Percentiles rank a stretch among this genome's conserved stretches.
Evolutionary conservation across 2,797 vertebrate species (phyloP).

Genomic region (Oryzias dopingdopingensis): DNA sequence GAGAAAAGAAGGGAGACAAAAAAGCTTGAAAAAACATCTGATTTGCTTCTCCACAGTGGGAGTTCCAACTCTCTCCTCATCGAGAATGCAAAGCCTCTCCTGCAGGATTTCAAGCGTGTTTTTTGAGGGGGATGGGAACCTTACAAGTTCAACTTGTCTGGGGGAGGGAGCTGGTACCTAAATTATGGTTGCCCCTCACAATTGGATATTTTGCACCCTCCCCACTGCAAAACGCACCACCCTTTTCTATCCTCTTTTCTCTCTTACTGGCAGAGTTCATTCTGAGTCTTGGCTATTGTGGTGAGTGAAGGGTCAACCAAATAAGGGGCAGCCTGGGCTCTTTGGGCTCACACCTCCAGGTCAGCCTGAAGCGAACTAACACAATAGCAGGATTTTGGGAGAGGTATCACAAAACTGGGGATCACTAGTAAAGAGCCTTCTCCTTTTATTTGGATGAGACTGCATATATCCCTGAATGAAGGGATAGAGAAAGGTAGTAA

Average conservation of each 20-base stretch:
- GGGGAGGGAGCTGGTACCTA: conserved; percentile 60
- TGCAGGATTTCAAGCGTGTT: conserved; percentile 29
- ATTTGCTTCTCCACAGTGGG: conserved; percentile 62
- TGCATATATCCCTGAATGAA: conserved; percentile 2
- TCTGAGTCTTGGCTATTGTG: conserved; percentile 73
- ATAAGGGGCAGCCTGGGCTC: conserved; percentile 76
- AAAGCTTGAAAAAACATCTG: conserved; percentile 48
- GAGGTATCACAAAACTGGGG: conserved; percentile 63
- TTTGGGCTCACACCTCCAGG: conserved; percentile 69
- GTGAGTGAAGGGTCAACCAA: conserved; percentile 53
- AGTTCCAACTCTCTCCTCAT: conserved; percentile 62
- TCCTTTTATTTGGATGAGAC: conserved; percentile 4
- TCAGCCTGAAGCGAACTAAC: conserved; percentile 60
- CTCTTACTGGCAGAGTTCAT: conserved; percentile 68
- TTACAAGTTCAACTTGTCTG: conserved; percentile 66
- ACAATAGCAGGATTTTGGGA: conserved; percentile 49
- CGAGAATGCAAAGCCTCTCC: conserved; percentile 77
- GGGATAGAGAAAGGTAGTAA: conserved; percentile 14
- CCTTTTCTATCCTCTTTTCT: conserved; percentile 21
- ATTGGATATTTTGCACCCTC: conserved; percentile 54
- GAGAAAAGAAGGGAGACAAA: conserved; percentile 24
- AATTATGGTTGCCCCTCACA: conserved; percentile 41
- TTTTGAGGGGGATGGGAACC: conserved; percentile 58
- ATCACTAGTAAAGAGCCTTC: conserved; percentile 78
- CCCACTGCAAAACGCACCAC: conserved; percentile 23